phyloP scores from a whole-genome alignment of 2,113 vertebrate species.

The Tor tambroides region DNA sequence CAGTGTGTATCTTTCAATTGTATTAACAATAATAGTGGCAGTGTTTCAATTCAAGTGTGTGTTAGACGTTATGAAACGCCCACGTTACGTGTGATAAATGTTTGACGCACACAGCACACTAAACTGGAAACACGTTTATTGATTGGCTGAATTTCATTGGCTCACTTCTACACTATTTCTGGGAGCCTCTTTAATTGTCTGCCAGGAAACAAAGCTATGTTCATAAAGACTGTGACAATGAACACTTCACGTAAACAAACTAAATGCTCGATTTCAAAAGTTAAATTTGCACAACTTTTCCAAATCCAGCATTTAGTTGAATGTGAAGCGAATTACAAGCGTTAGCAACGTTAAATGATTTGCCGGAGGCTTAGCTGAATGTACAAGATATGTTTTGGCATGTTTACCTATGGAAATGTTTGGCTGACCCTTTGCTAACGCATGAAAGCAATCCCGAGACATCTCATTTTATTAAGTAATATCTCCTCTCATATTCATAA shows the following conservation, averaged over 20 bases:
- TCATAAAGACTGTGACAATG: neutral
- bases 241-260: neutral
- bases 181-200: neutral
- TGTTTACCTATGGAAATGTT: too few relatives aligned
- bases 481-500: too few relatives aligned
- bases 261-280: neutral
- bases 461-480: too few relatives aligned
- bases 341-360: neutral
- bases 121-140: neutral
- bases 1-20: neutral
- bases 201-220: neutral
- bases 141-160: too few relatives aligned
- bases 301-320: neutral
- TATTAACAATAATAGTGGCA: neutral
- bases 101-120: neutral
- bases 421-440: too few relatives aligned
- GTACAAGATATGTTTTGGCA: too few relatives aligned
- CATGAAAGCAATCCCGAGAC: too few relatives aligned
- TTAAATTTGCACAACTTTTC: neutral
- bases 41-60: neutral
- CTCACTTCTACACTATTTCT: neutral
- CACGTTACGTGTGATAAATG: neutral
- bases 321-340: too few relatives aligned
- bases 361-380: too few relatives aligned
- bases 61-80: neutral